These are phyloP conservation scores for Corythornis cristatus DNA, from an alignment of 2,113 vertebrate species.

Conservation along the genomic window DNA sequence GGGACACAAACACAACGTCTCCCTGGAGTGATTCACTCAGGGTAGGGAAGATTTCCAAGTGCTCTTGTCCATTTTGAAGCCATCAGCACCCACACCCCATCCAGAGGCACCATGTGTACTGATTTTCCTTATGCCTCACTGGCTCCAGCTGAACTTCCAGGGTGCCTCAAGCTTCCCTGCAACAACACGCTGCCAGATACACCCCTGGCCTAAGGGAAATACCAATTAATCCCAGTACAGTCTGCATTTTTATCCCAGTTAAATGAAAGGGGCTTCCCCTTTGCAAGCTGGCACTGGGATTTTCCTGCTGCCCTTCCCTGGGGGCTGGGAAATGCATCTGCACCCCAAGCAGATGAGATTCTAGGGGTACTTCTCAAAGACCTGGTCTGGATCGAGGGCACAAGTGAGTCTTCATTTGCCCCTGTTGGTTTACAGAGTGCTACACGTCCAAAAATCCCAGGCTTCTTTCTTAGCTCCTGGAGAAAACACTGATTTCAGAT, in stretches of 20 bases:
- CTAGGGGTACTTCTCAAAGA: not conserved
- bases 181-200: not conserved
- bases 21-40: not conserved
- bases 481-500: slow-evolving; percentile 23
- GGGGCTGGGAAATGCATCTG: not conserved
- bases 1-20: not conserved
- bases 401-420: not conserved
- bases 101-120: not conserved
- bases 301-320: not conserved
- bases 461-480: slow-evolving; percentile 10
- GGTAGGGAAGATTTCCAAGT: not conserved
- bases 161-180: not conserved
- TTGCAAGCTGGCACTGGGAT: not conserved
- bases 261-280: slow-evolving; percentile 14
- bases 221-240: not conserved
- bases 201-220: not conserved
- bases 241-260: not conserved
- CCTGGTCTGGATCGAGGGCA: not conserved
- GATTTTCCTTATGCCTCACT: not conserved
- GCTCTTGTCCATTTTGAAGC: not conserved
- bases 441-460: not conserved
- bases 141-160: not conserved
- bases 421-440: not conserved
- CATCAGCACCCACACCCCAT: not conserved
- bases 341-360: not conserved